Base-by-base conservation (phyloP, 2,113 vertebrate genomes). In the Myotis brandtii region DNA sequence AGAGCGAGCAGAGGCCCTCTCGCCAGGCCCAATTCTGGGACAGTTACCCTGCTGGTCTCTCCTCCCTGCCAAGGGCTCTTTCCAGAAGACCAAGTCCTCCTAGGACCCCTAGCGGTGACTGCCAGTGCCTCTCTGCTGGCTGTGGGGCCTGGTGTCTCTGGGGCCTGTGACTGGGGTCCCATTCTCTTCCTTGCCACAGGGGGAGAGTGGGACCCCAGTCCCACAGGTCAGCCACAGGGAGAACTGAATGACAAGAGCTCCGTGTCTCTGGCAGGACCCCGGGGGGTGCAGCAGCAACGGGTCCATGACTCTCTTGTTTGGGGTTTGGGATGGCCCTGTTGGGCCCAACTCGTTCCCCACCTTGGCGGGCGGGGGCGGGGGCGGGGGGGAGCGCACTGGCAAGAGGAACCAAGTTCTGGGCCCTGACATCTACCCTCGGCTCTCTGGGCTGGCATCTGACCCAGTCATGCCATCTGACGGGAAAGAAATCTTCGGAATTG, bases 271-370 rank as follows among this genome's bases (percentile, higher is more conserved):
- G 97, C 89, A 0, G 0, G 85, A 82, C 62, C 94, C 72, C n/a
- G 30, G 21, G 43, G 32, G 30, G 69, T 56, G 76, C 0, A 6
- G 37, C 13, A 83, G 70, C 92, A 89, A 94, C 94, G n/a, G 81
- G 96, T 75, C 87, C 70, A 69, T 14, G 23, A 0, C 0, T 56
- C 2, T 54, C 40, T 59, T 30, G 32, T 72, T 40, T 43, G 43
- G 43, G 43, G 46, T 46, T 46, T 3, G 3, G 21, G 69, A 30
- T 20, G 59, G 16, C 13, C 2, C 3, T 37, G 73, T 9, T 72
- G 40, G 66, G 14, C 40, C 64, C 88, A 27, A 59, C 93, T 97
- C 56, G 89, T 95, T 96, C 96, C 88, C 69, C 72, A 76, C 2
- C 20, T 12, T 62, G 59, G 43, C 7, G 43, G 43, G 43, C 7